Base-by-base conservation (phyloP, 2,113 vertebrate genomes). In the Eudyptes chrysolophus region DNA sequence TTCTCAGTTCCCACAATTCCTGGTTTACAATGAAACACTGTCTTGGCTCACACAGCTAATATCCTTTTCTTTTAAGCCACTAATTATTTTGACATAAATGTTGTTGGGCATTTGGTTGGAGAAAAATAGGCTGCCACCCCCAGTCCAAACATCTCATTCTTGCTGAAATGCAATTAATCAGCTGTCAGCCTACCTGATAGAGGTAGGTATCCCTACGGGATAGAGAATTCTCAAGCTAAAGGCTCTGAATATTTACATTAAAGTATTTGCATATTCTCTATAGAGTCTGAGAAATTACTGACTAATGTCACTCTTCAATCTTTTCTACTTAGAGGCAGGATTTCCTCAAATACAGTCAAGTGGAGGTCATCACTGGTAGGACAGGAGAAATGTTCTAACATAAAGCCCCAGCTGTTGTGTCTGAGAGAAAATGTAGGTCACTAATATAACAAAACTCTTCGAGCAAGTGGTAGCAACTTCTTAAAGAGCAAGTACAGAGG, bases 11-110 rank as follows among this genome's bases (percentile, higher is more conserved):
- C 70, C 72, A 90, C 18, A 8, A 9, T 68, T 77, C 32, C 32
- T 52, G 70, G 71, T 80, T 94, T 92, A 94, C 81, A 94, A 4
- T 92, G 90, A 95, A 87, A 36, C 46, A 40, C 92, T 96, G 69
- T 76, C 68, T 96, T 95, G 72, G 87, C 92, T 92, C 38, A 90
- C 90, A 81, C 44, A 57, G 44, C 32, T 87, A 79, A 66, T 74
- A 90, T 14, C 44, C 36, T 87, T 89, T 89, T 65, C 44, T 90
- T 69, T 26, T 87, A 87, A 96, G 92, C 69, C 65, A 49, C 58
- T 77, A 29, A 30, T 44, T 88, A 61, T 21, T 90, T 84, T 90
- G 32, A 78, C 21, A 40, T n/a, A 77, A 89, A 70, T 10, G 15
- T 61, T 75, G 19, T 77, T 75, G 80, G 81, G 32, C 48, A 44